phyloP scores from a whole-genome alignment of 2,888 invertebrate species.

The Dendrolimus houi region DNA sequence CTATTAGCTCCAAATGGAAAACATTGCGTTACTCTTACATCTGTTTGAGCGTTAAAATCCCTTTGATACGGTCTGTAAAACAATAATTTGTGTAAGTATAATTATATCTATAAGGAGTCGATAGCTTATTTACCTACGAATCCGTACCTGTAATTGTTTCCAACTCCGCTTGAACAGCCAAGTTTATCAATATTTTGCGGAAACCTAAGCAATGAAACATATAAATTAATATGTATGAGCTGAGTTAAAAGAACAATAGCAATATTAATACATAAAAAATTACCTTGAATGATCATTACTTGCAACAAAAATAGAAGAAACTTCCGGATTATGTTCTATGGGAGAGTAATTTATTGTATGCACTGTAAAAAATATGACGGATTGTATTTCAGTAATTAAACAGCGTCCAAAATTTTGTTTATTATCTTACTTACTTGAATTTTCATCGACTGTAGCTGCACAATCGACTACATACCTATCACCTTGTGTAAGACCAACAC shows the following conservation, averaged over 20 bases:
- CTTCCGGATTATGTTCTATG: conserved; percentile 9
- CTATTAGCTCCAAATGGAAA: not conserved
- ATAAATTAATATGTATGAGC: too few species aligned
- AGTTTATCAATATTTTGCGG: too few species aligned
- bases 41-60: not conserved
- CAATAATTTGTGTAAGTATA: not conserved
- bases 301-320: not conserved
- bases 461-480: conserved; percentile 51
- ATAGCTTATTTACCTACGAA: too few species aligned
- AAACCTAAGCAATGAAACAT: too few species aligned
- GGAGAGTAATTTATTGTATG: conserved; percentile 1
- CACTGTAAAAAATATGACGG: not conserved
- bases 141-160: too few species aligned
- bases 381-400: not conserved
- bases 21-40: not conserved
- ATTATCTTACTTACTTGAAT: conserved; percentile 31
- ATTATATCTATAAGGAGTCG: too few species aligned
- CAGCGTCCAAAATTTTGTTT: not conserved
- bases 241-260: not conserved
- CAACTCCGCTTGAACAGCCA: too few species aligned
- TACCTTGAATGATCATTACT: not conserved
- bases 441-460: conserved; percentile 45
- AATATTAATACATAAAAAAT: not conserved
- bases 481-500: conserved; percentile 41
- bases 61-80: not conserved